Evolutionary conservation across 2,113 vertebrate species (phyloP).

Genomic region (Antigone vipio): DNA sequence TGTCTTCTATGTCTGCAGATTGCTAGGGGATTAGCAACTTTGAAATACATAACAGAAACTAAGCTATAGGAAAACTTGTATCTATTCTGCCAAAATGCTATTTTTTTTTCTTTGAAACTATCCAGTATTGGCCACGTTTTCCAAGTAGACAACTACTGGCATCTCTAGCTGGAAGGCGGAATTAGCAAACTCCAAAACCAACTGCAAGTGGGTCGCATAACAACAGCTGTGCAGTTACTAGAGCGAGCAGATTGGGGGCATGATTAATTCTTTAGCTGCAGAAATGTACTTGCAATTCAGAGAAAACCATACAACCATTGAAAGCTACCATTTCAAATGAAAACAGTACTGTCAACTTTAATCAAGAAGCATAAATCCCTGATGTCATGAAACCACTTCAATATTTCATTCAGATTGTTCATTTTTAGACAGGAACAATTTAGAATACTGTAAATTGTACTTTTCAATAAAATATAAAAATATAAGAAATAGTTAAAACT

Average conservation of each 20-base stretch:
- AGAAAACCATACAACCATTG: not conserved
- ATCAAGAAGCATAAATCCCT: not conserved
- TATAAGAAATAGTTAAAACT: not conserved
- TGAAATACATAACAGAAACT: not conserved
- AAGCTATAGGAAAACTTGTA: not conserved
- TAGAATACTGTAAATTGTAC: not conserved
- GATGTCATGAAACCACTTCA: not conserved
- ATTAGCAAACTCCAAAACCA: not conserved
- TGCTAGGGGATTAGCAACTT: not conserved
- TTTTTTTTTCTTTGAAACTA: not conserved
- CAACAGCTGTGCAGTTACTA: not conserved
- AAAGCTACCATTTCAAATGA: not conserved
- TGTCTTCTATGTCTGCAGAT: not conserved
- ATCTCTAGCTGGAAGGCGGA: not conserved
- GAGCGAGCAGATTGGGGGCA: not conserved
- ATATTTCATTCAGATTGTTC: not conserved
- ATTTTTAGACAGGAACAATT: not conserved
- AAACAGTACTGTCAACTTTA: not conserved
- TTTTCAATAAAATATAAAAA: not conserved
- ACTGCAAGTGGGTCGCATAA: not conserved
- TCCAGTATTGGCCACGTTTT: not conserved
- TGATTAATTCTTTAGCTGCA: not conserved
- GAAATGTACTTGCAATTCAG: not conserved
- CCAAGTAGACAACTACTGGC: not conserved
- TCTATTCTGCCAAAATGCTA: not conserved